Percentiles rank a stretch among this genome's conserved stretches.
phyloP scores from a whole-genome alignment of 2,797 vertebrate genomes.

The Gymnothorax reevesii region DNA sequence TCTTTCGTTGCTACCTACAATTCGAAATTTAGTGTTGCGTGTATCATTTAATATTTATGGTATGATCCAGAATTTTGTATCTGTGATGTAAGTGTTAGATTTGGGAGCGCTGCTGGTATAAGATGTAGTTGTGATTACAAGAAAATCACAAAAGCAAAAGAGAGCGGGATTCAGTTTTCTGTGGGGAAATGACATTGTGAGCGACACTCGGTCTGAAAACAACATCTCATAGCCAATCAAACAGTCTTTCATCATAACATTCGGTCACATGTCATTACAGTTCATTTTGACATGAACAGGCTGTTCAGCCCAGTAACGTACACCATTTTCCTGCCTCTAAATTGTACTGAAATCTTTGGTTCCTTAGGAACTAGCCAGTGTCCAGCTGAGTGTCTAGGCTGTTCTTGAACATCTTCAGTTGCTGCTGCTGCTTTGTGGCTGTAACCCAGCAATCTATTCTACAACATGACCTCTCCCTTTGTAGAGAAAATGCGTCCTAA shows the following conservation, averaged over 20 bases:
- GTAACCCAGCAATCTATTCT: too few relatives aligned
- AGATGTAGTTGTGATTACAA: neutral
- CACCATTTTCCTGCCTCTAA: too few relatives aligned
- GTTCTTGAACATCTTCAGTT: too few relatives aligned
- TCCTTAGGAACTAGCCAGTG: too few relatives aligned
- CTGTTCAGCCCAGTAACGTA: too few relatives aligned
- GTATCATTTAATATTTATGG: neutral
- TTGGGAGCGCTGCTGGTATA: neutral
- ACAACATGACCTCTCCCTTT: too few relatives aligned
- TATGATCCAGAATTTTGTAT: neutral
- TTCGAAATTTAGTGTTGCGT: neutral
- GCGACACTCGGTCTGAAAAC: neutral
- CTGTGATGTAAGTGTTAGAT: neutral
- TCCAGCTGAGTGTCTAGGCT: too few relatives aligned
- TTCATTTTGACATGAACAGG: too few relatives aligned
- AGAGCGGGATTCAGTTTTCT: neutral
- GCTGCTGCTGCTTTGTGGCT: too few relatives aligned
- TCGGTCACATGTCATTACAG: too few relatives aligned
- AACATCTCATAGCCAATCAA: neutral
- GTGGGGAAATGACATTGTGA: neutral
- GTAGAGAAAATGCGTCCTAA: too few relatives aligned
- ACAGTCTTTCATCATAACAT: neutral
- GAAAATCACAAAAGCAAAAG: neutral
- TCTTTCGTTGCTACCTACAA: neutral
- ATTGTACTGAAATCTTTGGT: too few relatives aligned